A percentile compares a stretch with the other conserved stretches of the same genome.
phyloP scores from a whole-genome alignment of 2,113 vertebrate species.

The Phyllostomus hastatus region DNA sequence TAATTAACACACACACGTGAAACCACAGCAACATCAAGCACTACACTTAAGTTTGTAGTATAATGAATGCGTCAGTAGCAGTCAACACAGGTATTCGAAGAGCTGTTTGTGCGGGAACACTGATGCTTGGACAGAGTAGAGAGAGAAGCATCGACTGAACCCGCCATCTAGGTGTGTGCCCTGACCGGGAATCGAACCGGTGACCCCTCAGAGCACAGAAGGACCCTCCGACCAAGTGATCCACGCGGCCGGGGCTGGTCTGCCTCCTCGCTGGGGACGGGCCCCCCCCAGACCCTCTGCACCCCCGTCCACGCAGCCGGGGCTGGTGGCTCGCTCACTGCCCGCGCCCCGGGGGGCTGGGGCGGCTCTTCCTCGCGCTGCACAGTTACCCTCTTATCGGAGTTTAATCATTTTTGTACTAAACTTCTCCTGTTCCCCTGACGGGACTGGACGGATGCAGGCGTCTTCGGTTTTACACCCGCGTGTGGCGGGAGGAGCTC shows the following conservation, averaged over 20 bases:
- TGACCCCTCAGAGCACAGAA: too few relatives aligned
- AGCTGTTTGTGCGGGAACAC: neutral
- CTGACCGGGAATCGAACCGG: too few relatives aligned
- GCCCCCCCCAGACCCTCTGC: too few relatives aligned
- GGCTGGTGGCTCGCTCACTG: neutral
- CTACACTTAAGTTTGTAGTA: neutral
- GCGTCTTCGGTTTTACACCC: neutral
- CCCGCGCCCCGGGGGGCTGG: fast-evolving
- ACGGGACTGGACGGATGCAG: neutral
- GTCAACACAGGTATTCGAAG: neutral
- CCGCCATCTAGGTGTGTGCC: too few relatives aligned
- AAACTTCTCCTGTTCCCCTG: neutral
- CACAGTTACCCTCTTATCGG: neutral
- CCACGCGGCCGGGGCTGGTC: too few relatives aligned
- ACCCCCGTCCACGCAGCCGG: too few relatives aligned
- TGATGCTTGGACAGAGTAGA: neutral
- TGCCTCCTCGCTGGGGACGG: too few relatives aligned
- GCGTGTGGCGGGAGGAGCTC: neutral
- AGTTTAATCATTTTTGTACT: neutral
- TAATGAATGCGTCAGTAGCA: neutral
- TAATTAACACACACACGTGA: neutral
- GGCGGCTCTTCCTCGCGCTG: neutral
- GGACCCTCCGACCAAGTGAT: too few relatives aligned
- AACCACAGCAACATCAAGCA: neutral
- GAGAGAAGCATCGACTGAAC: too few relatives aligned